These are phyloP conservation scores for Heptranchias perlo DNA, from an alignment of 2,113 vertebrate genomes.

Conservation along the genomic window DNA sequence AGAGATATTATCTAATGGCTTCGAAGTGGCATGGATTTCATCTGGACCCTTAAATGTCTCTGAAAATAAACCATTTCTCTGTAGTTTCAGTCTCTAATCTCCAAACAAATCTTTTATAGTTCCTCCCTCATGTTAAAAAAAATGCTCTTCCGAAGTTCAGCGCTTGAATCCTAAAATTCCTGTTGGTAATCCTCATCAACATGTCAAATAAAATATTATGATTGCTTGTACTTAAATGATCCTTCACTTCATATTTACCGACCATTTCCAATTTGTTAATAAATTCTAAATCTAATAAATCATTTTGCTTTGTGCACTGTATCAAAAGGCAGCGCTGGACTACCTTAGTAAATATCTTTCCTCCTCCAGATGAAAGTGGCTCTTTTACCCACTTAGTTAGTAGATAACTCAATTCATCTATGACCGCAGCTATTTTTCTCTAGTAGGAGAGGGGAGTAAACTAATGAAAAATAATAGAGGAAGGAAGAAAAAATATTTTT, in stretches of 20 bases:
- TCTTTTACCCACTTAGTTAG: background rate
- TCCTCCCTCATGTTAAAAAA: background rate
- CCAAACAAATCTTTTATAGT: background rate
- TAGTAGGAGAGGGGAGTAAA: background rate
- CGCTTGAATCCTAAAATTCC: background rate
- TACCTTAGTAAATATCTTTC: background rate
- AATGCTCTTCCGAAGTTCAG: background rate
- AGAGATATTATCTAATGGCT: background rate
- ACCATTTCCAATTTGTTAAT: background rate
- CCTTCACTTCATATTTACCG: background rate
- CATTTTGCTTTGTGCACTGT: background rate
- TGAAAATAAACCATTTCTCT: background rate
- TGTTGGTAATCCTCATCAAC: constrained; percentile 13
- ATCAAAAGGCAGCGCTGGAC: background rate
- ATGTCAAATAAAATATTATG: background rate
- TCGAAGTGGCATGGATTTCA: background rate
- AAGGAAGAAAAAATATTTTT: background rate
- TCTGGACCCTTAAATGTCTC: background rate
- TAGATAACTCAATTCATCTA: background rate
- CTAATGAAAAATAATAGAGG: background rate
- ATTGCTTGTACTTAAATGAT: background rate
- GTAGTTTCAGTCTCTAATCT: background rate
- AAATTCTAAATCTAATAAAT: background rate
- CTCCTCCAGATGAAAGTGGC: background rate
- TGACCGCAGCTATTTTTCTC: background rate